Base-by-base conservation (phyloP, 2,797 vertebrate species). In the Danio albolineatus region DNA sequence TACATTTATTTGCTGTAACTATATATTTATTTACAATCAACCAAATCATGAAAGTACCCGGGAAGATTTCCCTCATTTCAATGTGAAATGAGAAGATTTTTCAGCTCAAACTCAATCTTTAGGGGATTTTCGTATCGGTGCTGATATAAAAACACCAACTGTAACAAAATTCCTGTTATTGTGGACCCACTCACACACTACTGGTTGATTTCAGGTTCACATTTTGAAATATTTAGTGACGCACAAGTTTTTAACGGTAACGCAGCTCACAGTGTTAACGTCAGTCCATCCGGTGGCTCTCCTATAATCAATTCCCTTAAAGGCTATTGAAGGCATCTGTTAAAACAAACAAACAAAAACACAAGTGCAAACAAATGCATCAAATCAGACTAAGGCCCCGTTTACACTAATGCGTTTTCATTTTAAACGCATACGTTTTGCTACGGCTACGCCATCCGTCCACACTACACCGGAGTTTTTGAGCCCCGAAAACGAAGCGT, bases 11-110 rank as follows among this genome's bases (percentile, higher is more conserved):
- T 84, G 43, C 67, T 60, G 13, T 74, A 57, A 5, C 7, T 57
- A 69, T 60, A 46, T 57, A 48, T 59, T 80, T 83, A 83, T 87
- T 74, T 87, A 84, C 82, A 87, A 49, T 79, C 19, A 72, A 38
- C 10, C 7, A 49, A 57, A 70, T 73, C 69, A 81, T 61, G 61
- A 60, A 74, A 53, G 39, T 79, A 62, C 67, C 53, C 38, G 62
- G 53, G 19, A 82, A 39, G 77, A 17, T 76, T 67, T 14, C 71
- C n/a, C 48, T 28, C 44, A 73, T 73, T 78, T 76, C 21, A 80
- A 84, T 69, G 70, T 82, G 77, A 82, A 80, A 76, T 73, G 66
- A 70, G 36, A 57, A 43, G 16, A 54, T n/a, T 41, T 54, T 10
- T 53, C 38, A 59, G 53, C 38, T 77, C 56, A 46, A 51, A 64